Base-by-base conservation (phyloP, 2,113 vertebrate genomes). In the Scopus umbretta region DNA sequence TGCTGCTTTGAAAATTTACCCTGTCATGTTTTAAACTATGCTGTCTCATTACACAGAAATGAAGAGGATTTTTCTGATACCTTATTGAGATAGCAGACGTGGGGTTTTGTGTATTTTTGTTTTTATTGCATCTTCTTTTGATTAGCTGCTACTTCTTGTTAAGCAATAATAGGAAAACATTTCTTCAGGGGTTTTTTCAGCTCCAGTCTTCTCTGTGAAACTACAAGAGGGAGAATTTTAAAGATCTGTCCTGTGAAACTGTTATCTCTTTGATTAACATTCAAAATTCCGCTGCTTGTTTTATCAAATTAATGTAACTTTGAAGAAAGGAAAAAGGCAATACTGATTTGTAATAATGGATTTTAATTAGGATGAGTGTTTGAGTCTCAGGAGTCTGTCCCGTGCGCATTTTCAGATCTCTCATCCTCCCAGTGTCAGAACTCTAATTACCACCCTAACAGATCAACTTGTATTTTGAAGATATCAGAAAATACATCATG, bases 181-280 rank as follows among this genome's bases (percentile, higher is more conserved):
- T 96, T 94, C 73, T 94, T 92, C 50, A 61, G 47, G 20, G 1
- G 40, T 67, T 71, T 78, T 91, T 92, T 43, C 65, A 58, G 58
- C 80, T 91, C 16, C 26, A 67, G 52, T 87, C 45, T 94, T 75
- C 74, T 90, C 89, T 90, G 49, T 90, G 70, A 76, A 94, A 87
- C 49, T 87, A 85, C 61, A 94, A 95, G 83, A 91, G 83, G 53
- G 40, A 92, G 70, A 95, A 90, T 91, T 96, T 94, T 94, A 59
- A 95, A 96, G 95, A 92, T 94, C 78, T 88, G 80, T 92, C 80
- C 84, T 82, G 78, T 92, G 92, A 95, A 97, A 97, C 86, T 82
- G 83, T 75, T 92, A 89, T 94, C 88, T 95, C 94, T 97, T 96
- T 97, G 96, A 95, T 96, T 95, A 95, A 73, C 66, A 80, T 91